phyloP scores from a whole-genome alignment of 1,140 invertebrate species.

The Brachionus sp. region DNA sequence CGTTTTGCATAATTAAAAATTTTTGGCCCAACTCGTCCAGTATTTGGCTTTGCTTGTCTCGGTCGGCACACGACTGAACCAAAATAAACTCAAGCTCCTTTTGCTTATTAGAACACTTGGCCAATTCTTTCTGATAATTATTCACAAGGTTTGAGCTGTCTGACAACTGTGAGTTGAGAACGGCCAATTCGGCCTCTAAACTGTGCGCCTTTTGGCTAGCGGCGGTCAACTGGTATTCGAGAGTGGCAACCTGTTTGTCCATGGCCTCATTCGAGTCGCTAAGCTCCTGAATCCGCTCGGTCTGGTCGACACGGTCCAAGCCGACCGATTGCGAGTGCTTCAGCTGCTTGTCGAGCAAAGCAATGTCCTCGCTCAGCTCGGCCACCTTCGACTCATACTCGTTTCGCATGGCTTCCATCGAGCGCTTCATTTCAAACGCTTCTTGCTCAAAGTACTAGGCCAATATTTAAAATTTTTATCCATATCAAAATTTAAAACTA shows the following conservation, averaged over 20 bases:
- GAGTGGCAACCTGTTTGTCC: neutral
- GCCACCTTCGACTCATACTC: slow-evolving; percentile 17
- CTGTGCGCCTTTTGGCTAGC: neutral
- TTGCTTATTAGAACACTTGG: slow-evolving; percentile 4
- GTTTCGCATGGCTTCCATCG: neutral
- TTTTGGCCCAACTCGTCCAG: slow-evolving; percentile 41
- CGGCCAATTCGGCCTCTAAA: neutral
- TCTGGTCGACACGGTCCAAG: neutral
- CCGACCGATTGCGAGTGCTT: neutral
- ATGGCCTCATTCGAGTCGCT: neutral
- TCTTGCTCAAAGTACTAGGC: slow-evolving; percentile 25
- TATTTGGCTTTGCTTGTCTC: slow-evolving; percentile 32
- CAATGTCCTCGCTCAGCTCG: slow-evolving; percentile 12
- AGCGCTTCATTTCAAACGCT: slow-evolving; percentile 28
- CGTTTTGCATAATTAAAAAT: slow-evolving; percentile 9
- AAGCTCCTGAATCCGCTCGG: neutral
- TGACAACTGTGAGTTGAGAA: neutral
- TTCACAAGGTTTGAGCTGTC: neutral
- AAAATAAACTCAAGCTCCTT: slow-evolving; percentile 13
- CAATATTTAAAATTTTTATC: neutral
- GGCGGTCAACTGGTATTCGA: neutral
- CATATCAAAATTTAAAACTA: neutral
- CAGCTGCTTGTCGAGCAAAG: neutral
- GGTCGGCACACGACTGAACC: neutral
- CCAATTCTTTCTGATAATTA: slow-evolving; percentile 2